Conservation (phyloP, 2,888 invertebrate genomes). For the Scaptomyza cyrtandrae region DNA sequence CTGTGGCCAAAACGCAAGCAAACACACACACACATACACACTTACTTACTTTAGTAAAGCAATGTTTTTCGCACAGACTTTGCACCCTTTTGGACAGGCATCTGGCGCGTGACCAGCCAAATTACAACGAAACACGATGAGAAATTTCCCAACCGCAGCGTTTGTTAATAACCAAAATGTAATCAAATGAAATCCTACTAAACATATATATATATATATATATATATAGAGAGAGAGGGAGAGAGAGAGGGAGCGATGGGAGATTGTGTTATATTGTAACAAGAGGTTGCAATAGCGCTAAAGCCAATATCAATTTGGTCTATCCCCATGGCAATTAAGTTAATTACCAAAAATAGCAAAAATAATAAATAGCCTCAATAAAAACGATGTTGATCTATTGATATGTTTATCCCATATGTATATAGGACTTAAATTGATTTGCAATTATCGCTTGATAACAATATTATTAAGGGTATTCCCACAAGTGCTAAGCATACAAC, state of each 20-base stretch:
- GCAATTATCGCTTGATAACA: constrained; percentile 1
- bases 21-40: constrained; percentile 23
- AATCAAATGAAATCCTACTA: constrained; percentile 29
- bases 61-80: constrained; percentile 20
- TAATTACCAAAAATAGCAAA: constrained; percentile 23
- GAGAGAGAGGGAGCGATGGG: neutral
- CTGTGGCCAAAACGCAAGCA: constrained; percentile 25
- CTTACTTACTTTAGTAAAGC: constrained; percentile 15
- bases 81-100: constrained; percentile 33
- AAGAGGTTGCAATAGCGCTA: constrained; percentile 10
- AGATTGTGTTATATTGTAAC: constrained; percentile 6
- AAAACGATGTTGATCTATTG: constrained; percentile 15
- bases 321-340: constrained; percentile 33
- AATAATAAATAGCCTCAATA: constrained; percentile 1
- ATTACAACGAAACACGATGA: constrained; percentile 11
- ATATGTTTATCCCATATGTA: neutral
- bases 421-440: neutral
- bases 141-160: constrained; percentile 11
- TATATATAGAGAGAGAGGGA: neutral
- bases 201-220: too few relatives aligned
- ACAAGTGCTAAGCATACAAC: neutral
- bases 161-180: constrained; percentile 40
- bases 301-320: constrained; percentile 6
- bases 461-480: neutral
- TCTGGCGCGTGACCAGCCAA: constrained; percentile 44